These are phyloP conservation scores for Tadarida brasiliensis DNA, from an alignment of 2,797 vertebrate genomes.

Conservation along the genomic window DNA sequence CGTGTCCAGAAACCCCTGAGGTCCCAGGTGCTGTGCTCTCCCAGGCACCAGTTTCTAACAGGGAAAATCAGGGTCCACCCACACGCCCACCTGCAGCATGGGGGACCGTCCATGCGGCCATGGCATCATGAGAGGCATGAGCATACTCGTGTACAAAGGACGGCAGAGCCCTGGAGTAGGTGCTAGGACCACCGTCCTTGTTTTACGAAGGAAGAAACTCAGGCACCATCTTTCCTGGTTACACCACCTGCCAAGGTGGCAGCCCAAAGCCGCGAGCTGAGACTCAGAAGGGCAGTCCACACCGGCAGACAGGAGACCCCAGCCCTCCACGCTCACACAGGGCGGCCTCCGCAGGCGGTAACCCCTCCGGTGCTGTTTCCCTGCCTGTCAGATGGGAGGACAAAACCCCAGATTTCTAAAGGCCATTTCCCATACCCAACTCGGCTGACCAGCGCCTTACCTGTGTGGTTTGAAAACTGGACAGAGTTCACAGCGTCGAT, in stretches of 20 bases:
- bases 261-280: background rate
- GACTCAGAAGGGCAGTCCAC: background rate
- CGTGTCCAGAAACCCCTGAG: background rate
- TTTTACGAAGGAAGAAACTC: background rate
- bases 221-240: background rate
- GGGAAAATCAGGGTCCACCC: too few relatives aligned
- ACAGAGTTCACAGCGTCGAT: constrained; percentile 98
- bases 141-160: background rate
- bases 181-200: fast-evolving
- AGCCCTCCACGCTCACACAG: background rate
- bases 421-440: fast-evolving
- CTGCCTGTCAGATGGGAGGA: fast-evolving
- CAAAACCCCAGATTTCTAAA: background rate
- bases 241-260: fast-evolving
- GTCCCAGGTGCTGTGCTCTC: fast-evolving
- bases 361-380: too few relatives aligned
- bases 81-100: fast-evolving
- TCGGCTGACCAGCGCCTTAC: constrained; percentile 83
- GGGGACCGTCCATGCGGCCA: fast-evolving
- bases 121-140: fast-evolving
- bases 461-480: constrained; percentile 99
- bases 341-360: fast-evolving
- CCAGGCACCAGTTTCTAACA: fast-evolving
- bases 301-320: background rate
- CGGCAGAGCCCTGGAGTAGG: fast-evolving